phyloP scores from a whole-genome alignment of 1,140 invertebrate genomes.

The Eurosta solidaginis region DNA sequence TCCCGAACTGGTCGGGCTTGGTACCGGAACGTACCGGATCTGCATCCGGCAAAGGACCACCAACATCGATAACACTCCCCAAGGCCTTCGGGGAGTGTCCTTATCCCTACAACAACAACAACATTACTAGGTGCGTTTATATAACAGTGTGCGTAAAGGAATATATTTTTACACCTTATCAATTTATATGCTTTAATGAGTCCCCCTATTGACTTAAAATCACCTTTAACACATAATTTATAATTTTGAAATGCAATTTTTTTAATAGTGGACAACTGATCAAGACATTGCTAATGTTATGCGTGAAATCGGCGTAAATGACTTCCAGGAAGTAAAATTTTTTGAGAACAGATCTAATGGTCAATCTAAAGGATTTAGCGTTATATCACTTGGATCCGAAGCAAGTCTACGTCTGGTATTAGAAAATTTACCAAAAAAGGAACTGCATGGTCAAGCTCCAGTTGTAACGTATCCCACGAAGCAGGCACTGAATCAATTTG shows the following conservation, averaged over 20 bases:
- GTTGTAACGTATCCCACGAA: conserved; percentile 95
- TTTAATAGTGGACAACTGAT: conserved; percentile 96
- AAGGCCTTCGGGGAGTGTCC: too few species aligned
- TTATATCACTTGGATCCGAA: conserved; percentile 90
- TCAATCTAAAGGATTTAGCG: conserved; percentile 97
- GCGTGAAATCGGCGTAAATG: conserved; percentile 83
- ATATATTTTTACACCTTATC: too few species aligned
- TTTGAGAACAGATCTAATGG: conserved; percentile 99
- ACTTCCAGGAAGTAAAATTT: conserved; percentile 98
- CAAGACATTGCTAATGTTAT: conserved; percentile 91
- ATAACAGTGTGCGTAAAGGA: too few species aligned
- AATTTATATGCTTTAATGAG: too few species aligned
- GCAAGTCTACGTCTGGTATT: conserved; percentile 86
- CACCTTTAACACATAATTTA: too few species aligned
- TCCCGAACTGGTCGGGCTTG: too few species aligned
- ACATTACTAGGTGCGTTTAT: too few species aligned
- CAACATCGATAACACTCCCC: too few species aligned
- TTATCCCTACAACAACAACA: too few species aligned
- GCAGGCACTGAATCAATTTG: conserved; percentile 79
- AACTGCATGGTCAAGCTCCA: conserved; percentile 92
- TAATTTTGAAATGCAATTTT: conserved; percentile 33
- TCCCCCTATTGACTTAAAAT: too few species aligned
- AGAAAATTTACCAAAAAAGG: conserved; percentile 91
- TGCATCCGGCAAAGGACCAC: too few species aligned
- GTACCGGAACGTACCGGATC: too few species aligned